Base-by-base conservation (phyloP, 2,888 invertebrate species). In the Volucella zonaria region DNA sequence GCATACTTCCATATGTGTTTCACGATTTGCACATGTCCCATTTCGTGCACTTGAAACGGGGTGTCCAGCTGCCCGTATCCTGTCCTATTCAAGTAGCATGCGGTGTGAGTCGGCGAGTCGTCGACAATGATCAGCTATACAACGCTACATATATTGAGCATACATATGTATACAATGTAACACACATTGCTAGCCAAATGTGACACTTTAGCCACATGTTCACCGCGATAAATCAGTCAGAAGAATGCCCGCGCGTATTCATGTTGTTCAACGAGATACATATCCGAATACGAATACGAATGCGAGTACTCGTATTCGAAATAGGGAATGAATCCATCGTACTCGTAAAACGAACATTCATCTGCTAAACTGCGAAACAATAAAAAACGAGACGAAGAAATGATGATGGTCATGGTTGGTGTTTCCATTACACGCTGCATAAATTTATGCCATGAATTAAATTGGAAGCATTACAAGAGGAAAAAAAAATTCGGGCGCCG, bases 171-270 rank as follows among this genome's bases (percentile, higher is more conserved):
- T 58, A 68, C 62, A 58, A 68, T 14, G 51, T 18, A 18, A 1
- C 1, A 18, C 1, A 31, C 61, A 52, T 40, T 68, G 54, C 66
- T 73, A 82, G 79, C 58, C 59, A 80, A 83, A 82, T 86, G 77
- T 82, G 86, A 82, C 86, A 82, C 82, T 86, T 82, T 70, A 74
- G 74, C 86, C 86, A 86, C 78, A 86, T 86, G 86, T 86, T 86
- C 77, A 14, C 59, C 54, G 59, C 70, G 78, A 86, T 86, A 86
- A 86, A 86, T 86, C 86, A 86, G 86, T 78, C 86, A 70, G 49
- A 49, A 68, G 58, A 76, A 73, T 73, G 81, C 58, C 67, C 49
- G 62, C 62, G 76, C 67, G 40, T 67, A 52, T 14, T 45, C 59
- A 10, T 49, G 31, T 1, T 8, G 14, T n/a, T n/a, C 42, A 14